Conservation (phyloP, 2,113 vertebrate genomes). For the Vulpes lagopus region DNA sequence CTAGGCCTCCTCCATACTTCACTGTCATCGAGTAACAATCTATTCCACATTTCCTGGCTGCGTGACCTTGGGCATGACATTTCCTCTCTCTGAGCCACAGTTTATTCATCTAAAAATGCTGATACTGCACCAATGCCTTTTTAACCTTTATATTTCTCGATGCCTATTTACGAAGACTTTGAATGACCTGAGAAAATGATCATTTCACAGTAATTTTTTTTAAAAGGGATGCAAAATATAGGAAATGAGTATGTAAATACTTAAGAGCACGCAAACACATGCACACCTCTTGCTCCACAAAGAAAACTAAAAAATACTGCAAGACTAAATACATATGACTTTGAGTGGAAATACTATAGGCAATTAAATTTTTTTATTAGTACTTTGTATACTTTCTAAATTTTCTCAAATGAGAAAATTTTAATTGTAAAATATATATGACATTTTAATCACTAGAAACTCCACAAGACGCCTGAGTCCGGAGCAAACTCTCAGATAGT, state of each 20-base stretch:
- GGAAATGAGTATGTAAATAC: neutral
- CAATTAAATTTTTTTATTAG: neutral
- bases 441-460: neutral
- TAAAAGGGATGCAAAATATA: neutral
- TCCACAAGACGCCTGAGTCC: neutral
- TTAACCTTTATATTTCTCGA: neutral
- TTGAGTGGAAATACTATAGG: neutral
- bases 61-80: neutral
- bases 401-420: constrained; percentile 5
- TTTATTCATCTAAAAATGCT: neutral
- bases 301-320: neutral
- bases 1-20: neutral
- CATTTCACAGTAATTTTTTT: neutral
- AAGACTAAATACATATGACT: neutral
- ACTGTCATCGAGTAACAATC: neutral
- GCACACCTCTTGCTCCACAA: neutral
- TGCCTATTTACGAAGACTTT: neutral
- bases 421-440: neutral
- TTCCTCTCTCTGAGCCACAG: neutral
- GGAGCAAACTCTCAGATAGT: neutral
- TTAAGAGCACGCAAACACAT: neutral
- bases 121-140: neutral
- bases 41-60: neutral
- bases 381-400: neutral
- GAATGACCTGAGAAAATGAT: neutral